phyloP scores from a whole-genome alignment of 1,140 invertebrate species.

The Homalodisca vitripennis region DNA sequence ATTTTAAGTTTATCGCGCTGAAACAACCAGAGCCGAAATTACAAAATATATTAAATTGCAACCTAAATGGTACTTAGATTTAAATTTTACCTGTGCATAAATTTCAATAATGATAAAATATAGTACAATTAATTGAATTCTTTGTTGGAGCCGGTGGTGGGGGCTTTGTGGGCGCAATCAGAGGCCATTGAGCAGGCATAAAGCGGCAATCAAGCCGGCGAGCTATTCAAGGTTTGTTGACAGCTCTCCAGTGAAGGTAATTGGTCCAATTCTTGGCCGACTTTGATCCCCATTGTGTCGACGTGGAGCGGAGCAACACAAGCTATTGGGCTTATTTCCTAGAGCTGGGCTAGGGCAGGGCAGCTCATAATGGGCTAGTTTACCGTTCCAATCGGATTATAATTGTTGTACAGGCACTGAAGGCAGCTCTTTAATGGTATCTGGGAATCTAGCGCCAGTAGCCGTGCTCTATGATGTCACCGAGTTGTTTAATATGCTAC shows the following conservation, averaged over 20 bases:
- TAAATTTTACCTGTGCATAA: neutral
- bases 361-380: neutral
- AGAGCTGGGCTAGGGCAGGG: no score
- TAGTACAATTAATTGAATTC: neutral
- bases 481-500: no score
- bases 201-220: neutral
- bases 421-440: no score
- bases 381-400: neutral
- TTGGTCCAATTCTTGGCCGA: neutral
- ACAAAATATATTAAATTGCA: no score
- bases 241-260: neutral
- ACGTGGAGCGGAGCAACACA: no score
- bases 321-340: no score
- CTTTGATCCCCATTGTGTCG: no score
- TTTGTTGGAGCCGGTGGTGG: neutral
- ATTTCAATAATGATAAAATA: neutral
- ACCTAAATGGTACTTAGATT: no score
- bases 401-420: neutral
- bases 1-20: no score
- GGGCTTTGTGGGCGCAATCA: neutral
- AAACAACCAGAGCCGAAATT: no score
- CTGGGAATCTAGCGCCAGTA: no score
- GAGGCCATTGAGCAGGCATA: neutral
- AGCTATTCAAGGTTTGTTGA: neutral
- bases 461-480: no score